Evolutionary conservation across 2,113 vertebrate genomes (phyloP).

Genomic region (Silurus glanis): DNA sequence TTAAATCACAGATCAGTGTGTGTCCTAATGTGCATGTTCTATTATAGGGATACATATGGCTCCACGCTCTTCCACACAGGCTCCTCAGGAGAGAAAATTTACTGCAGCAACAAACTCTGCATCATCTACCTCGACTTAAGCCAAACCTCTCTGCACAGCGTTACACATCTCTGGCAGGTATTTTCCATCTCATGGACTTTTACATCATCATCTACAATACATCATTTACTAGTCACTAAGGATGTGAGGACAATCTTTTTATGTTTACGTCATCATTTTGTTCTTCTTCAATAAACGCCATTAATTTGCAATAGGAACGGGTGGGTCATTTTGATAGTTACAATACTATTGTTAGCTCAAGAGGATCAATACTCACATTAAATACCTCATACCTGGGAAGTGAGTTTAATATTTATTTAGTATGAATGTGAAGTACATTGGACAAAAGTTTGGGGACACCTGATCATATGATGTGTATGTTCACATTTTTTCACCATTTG

Average conservation of each 20-base stretch:
- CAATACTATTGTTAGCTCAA: too few relatives aligned
- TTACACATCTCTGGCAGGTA: conserved; percentile 57
- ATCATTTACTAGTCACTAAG: neutral
- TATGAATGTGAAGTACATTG: too few relatives aligned
- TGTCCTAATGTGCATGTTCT: conserved; percentile 61
- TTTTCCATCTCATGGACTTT: conserved; percentile 44
- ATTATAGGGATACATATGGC: conserved; percentile 65
- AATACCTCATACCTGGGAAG: too few relatives aligned
- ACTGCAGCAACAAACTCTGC: conserved; percentile 59
- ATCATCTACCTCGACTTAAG: conserved; percentile 54
- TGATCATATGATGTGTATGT: too few relatives aligned
- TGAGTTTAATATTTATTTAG: too few relatives aligned
- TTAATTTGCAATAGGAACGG: neutral
- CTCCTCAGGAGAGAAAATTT: conserved; percentile 53
- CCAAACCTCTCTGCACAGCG: conserved; percentile 50
- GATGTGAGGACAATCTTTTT: neutral
- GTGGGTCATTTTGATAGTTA: too few relatives aligned
- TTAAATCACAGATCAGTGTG: conserved; percentile 21
- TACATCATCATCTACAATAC: neutral
- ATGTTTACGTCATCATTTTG: neutral
- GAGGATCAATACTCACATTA: too few relatives aligned
- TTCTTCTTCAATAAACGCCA: neutral
- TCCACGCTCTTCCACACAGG: conserved; percentile 60
- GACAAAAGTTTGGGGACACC: too few relatives aligned
- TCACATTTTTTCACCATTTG: too few relatives aligned